phyloP scores from a whole-genome alignment of 2,888 invertebrate genomes.

The Strigamia transsilvanica region DNA sequence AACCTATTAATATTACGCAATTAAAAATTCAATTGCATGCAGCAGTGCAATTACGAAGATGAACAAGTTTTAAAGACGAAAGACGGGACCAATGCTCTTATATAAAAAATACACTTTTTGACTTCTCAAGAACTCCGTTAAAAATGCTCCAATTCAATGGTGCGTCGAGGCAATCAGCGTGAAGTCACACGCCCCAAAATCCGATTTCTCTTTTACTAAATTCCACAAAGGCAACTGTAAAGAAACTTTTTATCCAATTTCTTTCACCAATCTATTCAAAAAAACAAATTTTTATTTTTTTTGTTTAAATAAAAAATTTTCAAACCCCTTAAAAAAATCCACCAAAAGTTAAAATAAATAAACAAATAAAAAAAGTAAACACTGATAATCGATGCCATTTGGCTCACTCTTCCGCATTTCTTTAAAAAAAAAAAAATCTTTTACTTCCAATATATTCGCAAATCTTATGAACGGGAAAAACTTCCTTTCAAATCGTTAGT shows the following conservation, averaged over 20 bases:
- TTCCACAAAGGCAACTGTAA: slow-evolving; percentile 14
- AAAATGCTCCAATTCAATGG: slow-evolving; percentile 25
- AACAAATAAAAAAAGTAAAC: neutral
- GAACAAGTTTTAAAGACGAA: slow-evolving; percentile 20
- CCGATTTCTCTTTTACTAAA: slow-evolving; percentile 26
- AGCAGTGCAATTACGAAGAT: slow-evolving; percentile 10
- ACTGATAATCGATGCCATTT: slow-evolving; percentile 16
- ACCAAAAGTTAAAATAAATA: neutral
- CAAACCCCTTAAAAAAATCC: neutral
- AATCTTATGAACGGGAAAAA: slow-evolving; percentile 1
- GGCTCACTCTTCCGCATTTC: neutral
- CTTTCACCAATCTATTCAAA: neutral
- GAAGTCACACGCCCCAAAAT: slow-evolving; percentile 26
- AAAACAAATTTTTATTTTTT: neutral
- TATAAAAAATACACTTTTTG: slow-evolving; percentile 11
- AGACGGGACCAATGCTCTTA: slow-evolving; percentile 12
- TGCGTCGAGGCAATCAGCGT: slow-evolving; percentile 26
- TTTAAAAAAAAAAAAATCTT: neutral
- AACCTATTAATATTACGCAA: neutral
- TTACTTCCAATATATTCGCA: slow-evolving; percentile 6
- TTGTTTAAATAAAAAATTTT: neutral
- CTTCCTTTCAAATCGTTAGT: slow-evolving; percentile 30
- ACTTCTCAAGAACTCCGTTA: slow-evolving; percentile 3
- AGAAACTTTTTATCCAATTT: slow-evolving; percentile 30
- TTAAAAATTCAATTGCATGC: slow-evolving; percentile 21